Evolutionary conservation across 1,140 invertebrate species (phyloP).

Genomic region (Akabosia matsudoensis): DNA sequence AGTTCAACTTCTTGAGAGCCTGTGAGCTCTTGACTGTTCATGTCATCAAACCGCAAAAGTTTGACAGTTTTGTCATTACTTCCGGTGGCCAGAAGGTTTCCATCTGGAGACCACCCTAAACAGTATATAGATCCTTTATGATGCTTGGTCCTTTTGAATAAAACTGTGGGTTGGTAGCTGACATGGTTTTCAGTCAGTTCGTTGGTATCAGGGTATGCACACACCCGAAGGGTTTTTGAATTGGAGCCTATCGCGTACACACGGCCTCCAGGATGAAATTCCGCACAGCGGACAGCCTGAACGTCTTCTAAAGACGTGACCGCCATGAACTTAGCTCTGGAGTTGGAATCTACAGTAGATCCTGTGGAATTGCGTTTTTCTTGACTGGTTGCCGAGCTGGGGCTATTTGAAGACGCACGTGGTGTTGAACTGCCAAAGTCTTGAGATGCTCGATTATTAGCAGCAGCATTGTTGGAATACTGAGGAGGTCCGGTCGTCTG

Average conservation of each 20-base stretch:
- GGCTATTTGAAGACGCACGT: background rate
- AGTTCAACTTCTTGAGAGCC: slow-evolving; percentile 73
- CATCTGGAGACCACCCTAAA: slow-evolving; percentile 89
- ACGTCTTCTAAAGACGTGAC: slow-evolving; percentile 92
- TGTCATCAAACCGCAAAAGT: slow-evolving; percentile 83
- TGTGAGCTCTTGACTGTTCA: slow-evolving; percentile 28
- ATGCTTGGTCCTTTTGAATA: slow-evolving; percentile 91
- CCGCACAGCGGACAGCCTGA: slow-evolving; percentile 90
- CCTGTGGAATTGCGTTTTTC: background rate
- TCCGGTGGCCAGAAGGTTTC: slow-evolving; percentile 93
- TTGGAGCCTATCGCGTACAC: slow-evolving; percentile 97
- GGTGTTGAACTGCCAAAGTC: background rate
- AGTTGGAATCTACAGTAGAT: background rate
- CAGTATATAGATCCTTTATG: slow-evolving; percentile 93
- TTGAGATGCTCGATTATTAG: background rate
- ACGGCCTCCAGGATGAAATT: slow-evolving; percentile 86
- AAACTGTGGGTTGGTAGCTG: slow-evolving; percentile 80
- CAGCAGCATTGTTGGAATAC: background rate
- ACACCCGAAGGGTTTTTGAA: slow-evolving; percentile 92
- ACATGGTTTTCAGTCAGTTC: slow-evolving; percentile 77
- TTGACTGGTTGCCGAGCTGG: background rate
- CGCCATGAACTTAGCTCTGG: slow-evolving; percentile 67
- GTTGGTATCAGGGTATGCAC: slow-evolving; percentile 84
- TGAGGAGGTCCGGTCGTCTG: background rate
- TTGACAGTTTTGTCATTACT: slow-evolving; percentile 99